A percentile compares a stretch with the other conserved stretches of the same genome.
Evolutionary conservation across 2,113 vertebrate species (phyloP).

Genomic region (Ptilonorhynchus violaceus): DNA sequence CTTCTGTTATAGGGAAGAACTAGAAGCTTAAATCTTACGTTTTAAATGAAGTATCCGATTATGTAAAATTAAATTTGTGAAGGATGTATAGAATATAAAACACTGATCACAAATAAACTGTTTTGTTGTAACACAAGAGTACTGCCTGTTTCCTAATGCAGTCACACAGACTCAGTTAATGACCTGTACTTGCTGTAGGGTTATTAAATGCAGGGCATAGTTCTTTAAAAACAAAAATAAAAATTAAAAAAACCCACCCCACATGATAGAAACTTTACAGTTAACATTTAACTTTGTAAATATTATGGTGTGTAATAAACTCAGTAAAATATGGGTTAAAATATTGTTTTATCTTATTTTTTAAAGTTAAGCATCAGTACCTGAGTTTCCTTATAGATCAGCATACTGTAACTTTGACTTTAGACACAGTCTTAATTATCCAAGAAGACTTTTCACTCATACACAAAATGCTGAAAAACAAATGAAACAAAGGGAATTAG

Average conservation of each 20-base stretch:
- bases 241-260: not conserved
- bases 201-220: conserved; percentile 72
- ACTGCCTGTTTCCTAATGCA: conserved; percentile 81
- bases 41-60: conserved; percentile 81
- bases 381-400: conserved; percentile 57
- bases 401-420: conserved; percentile 38
- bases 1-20: conserved; percentile 83
- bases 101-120: conserved; percentile 92
- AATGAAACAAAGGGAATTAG: conserved; percentile 49
- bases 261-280: conserved; percentile 67
- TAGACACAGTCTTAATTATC: conserved; percentile 50
- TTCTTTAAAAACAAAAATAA: conserved; percentile 48
- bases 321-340: conserved; percentile 72
- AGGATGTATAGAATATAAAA: conserved; percentile 91
- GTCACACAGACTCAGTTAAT: conserved; percentile 65
- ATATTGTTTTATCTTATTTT: conserved; percentile 75
- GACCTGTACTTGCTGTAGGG: conserved; percentile 66
- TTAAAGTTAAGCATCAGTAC: conserved; percentile 71
- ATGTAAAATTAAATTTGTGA: conserved; percentile 91
- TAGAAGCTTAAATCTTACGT: conserved; percentile 78
- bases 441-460: conserved; percentile 54
- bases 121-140: conserved; percentile 86
- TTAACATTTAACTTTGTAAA: conserved; percentile 77
- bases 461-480: conserved; percentile 56
- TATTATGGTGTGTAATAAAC: conserved; percentile 74